Conservation (phyloP, 1,140 invertebrate species). For the Ptiloglossa arizonensis region DNA sequence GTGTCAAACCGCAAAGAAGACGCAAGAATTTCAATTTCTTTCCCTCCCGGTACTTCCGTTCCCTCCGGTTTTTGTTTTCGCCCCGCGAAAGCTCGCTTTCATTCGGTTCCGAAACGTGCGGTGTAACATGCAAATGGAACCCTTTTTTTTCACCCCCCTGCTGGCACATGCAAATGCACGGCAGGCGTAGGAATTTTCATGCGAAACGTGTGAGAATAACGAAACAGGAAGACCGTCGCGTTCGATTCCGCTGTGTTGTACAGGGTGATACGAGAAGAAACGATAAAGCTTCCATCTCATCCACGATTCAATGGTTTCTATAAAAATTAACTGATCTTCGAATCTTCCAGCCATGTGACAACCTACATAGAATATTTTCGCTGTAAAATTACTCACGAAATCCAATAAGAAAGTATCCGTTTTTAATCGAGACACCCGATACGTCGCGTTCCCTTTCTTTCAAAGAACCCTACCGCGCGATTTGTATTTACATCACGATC, state of each 20-base stretch:
- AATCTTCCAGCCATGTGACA: too few species aligned
- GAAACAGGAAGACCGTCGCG: constrained; percentile 32
- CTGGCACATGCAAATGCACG: constrained; percentile 50
- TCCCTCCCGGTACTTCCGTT: background rate
- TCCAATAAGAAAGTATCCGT: too few species aligned
- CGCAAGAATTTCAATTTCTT: background rate
- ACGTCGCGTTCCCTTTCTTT: background rate
- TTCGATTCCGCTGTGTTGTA: constrained; percentile 29
- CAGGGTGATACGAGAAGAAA: background rate
- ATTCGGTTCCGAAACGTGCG: constrained; percentile 9
- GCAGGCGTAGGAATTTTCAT: constrained; percentile 47
- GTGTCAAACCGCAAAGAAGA: background rate
- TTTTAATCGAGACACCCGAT: background rate
- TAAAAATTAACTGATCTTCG: too few species aligned
- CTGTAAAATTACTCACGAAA: too few species aligned
- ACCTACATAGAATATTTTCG: too few species aligned
- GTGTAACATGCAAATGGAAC: constrained; percentile 47
- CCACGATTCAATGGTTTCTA: too few species aligned
- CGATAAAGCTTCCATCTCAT: too few species aligned
- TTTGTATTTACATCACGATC: constrained; percentile 7
- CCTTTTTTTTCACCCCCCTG: constrained; percentile 8
- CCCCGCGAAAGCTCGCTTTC: constrained; percentile 14
- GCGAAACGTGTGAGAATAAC: constrained; percentile 45
- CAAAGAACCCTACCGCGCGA: background rate
- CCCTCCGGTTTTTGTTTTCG: constrained; percentile 7